phyloP scores from a whole-genome alignment of 1,140 invertebrate genomes.

The Sitobion miscanthi region DNA sequence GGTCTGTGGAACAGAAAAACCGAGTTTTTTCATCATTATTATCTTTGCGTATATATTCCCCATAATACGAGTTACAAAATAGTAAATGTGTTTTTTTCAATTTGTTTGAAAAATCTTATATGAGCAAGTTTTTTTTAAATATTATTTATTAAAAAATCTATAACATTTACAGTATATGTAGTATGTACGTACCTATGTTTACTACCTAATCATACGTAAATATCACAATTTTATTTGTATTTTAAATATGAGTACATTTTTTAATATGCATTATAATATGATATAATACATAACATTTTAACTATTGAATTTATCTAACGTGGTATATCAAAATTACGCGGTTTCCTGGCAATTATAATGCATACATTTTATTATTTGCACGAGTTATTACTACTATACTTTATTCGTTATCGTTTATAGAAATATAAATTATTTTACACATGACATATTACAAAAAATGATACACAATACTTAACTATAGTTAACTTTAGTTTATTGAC shows the following conservation, averaged over 20 bases:
- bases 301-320: neutral
- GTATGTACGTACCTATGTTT: neutral
- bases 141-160: neutral
- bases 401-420: neutral
- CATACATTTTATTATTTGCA: neutral
- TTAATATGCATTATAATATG: neutral
- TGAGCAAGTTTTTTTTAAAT: conserved; percentile 22
- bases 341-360: conserved; percentile 35
- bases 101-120: conserved; percentile 37
- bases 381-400: neutral
- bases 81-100: conserved; percentile 43
- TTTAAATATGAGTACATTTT: neutral
- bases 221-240: neutral
- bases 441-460: neutral
- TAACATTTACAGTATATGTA: neutral
- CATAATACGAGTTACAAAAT: conserved; percentile 28
- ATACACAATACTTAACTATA: neutral
- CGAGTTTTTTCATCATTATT: conserved; percentile 52
- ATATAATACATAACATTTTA: neutral
- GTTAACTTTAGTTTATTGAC: conserved; percentile 9
- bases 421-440: conserved; percentile 27
- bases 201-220: neutral
- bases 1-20: conserved; percentile 53
- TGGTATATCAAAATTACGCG: conserved; percentile 24
- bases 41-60: conserved; percentile 42